phyloP scores from a whole-genome alignment of 2,113 vertebrate genomes.

The Mobula hypostoma region DNA sequence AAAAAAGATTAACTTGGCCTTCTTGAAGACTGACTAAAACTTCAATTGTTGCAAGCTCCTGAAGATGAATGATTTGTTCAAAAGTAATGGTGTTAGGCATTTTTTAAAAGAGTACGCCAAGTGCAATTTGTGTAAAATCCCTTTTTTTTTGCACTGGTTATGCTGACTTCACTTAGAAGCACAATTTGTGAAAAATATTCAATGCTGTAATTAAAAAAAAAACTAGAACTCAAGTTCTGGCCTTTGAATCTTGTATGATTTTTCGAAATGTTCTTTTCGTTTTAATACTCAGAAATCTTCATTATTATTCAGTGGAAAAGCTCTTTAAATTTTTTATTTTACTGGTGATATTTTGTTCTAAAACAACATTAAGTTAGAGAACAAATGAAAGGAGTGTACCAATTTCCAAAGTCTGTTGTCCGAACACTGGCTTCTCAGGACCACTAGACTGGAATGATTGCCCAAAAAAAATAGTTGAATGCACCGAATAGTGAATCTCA shows the following conservation, averaged over 20 bases:
- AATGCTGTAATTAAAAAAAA: not conserved
- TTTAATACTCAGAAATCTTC: not conserved
- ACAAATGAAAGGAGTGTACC: too few relatives aligned
- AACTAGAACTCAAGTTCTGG: not conserved
- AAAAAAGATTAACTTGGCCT: not conserved
- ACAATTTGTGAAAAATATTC: not conserved
- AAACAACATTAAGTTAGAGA: too few relatives aligned
- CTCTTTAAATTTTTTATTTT: not conserved
- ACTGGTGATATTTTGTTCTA: too few relatives aligned
- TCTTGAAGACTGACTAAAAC: not conserved
- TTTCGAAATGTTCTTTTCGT: not conserved
- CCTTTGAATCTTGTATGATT: not conserved
- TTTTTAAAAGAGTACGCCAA: too few relatives aligned
- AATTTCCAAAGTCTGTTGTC: too few relatives aligned
- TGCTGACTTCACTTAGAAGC: not conserved
- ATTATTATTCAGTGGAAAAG: not conserved
- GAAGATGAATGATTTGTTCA: too few relatives aligned
- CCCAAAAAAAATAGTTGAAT: not conserved
- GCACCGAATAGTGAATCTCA: not conserved
- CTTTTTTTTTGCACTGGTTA: not conserved
- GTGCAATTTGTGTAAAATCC: not conserved
- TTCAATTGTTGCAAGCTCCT: not conserved
- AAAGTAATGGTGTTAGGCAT: too few relatives aligned
- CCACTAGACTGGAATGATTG: too few relatives aligned
- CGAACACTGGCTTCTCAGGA: too few relatives aligned